Evolutionary conservation across 2,797 vertebrate species (phyloP).

Genomic region (Spea hammondii): DNA sequence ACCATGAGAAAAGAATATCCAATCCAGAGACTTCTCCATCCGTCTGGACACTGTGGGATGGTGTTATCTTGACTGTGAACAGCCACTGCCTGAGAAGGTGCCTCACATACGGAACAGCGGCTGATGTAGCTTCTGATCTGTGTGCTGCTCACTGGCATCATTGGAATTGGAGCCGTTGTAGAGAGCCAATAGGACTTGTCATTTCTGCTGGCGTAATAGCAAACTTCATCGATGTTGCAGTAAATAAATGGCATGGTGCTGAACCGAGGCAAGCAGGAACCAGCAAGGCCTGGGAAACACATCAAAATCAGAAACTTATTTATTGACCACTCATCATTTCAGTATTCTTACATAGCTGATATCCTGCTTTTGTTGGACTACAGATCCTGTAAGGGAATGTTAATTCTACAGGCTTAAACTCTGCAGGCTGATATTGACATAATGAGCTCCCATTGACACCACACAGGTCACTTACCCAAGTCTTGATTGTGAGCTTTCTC

Average conservation of each 20-base stretch:
- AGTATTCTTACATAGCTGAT: too few relatives aligned
- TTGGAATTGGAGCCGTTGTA: slow-evolving; percentile 89
- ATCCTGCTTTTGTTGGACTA: too few relatives aligned
- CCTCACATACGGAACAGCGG: slow-evolving; percentile 91
- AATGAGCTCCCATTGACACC: background rate
- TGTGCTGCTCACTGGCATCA: slow-evolving; percentile 85
- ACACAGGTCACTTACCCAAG: slow-evolving; percentile 71
- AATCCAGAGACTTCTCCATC: slow-evolving; percentile 96
- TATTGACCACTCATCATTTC: background rate
- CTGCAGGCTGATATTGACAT: background rate
- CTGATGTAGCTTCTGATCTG: slow-evolving; percentile 90
- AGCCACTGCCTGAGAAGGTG: slow-evolving; percentile 86
- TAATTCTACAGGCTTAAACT: background rate
- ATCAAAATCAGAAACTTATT: background rate
- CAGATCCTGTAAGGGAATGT: background rate
- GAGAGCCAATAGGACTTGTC: slow-evolving; percentile 99
- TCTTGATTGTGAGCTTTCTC: slow-evolving; percentile 97
- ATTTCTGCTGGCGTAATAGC: slow-evolving; percentile 89
- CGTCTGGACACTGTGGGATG: slow-evolving; percentile 84
- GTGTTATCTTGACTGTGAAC: slow-evolving; percentile 90
- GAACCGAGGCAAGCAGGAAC: slow-evolving; percentile 90
- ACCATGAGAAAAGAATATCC: slow-evolving; percentile 98
- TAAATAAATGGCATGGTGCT: slow-evolving; percentile 97
- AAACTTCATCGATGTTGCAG: slow-evolving; percentile 88
- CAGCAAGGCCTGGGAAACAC: slow-evolving; percentile 81